phyloP scores from a whole-genome alignment of 2,888 invertebrate genomes.

The Lomographa bimaculata region DNA sequence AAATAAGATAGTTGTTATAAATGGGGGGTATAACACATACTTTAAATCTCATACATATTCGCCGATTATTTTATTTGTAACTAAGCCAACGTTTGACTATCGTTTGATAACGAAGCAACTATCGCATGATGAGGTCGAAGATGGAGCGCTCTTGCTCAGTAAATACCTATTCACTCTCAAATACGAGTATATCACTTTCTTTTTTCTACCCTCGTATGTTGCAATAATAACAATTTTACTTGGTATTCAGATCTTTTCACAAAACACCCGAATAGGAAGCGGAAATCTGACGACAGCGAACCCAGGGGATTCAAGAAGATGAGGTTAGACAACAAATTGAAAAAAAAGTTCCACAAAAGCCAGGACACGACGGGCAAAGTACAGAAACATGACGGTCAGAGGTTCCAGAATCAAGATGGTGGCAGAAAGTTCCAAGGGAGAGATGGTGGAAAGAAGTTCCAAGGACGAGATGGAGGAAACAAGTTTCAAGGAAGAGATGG shows the following conservation, averaged over 20 bases:
- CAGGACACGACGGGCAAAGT: constrained; percentile 36
- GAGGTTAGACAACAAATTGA: constrained; percentile 67
- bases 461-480: constrained; percentile 37
- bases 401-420: constrained; percentile 27
- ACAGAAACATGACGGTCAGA: constrained; percentile 14
- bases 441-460: constrained; percentile 41
- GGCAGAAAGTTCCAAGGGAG: constrained; percentile 28
- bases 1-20: no score
- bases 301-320: constrained; percentile 73
- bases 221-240: no score
- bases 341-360: constrained; percentile 63
- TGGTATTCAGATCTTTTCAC: constrained; percentile 71
- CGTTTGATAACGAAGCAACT: no score
- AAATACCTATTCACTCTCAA: no score
- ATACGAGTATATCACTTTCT: no score
- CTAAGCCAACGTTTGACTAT: no score
- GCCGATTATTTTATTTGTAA: no score
- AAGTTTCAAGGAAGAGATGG: constrained; percentile 40
- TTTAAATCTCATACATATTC: no score
- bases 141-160: no score
- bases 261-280: constrained; percentile 55
- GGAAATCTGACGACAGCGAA: constrained; percentile 60
- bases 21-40: no score
- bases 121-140: no score
- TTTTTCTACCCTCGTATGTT: no score